phyloP scores from a whole-genome alignment of 2,888 invertebrate species.

The Chrysolina oricalcia region DNA sequence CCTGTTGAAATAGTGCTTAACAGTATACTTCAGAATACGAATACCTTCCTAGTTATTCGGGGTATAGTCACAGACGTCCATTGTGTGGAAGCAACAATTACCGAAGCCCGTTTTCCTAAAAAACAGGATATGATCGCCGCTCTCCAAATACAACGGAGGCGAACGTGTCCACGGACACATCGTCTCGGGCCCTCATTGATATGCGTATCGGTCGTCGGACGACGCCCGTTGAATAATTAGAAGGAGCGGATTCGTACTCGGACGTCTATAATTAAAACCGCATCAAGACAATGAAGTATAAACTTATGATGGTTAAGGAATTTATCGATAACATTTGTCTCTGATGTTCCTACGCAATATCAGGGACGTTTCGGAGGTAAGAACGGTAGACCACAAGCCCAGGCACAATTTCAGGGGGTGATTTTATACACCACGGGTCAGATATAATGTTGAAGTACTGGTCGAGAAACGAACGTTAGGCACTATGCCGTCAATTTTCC shows the following conservation, averaged over 20 bases:
- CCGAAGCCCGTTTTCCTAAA: slow-evolving; percentile 5
- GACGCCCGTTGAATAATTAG: slow-evolving; percentile 2
- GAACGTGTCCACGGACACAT: slow-evolving; percentile 52
- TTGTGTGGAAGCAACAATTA: neutral
- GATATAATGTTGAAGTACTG: too few relatives aligned
- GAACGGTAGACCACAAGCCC: too few relatives aligned
- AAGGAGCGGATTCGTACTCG: slow-evolving; percentile 4
- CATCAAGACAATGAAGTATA: slow-evolving; percentile 19
- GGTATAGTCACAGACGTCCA: neutral
- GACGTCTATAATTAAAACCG: slow-evolving; percentile 21
- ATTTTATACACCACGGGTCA: too few relatives aligned
- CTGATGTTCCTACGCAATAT: neutral
- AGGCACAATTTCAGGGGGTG: too few relatives aligned
- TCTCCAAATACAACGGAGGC: slow-evolving; percentile 46
- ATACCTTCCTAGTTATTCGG: too few relatives aligned
- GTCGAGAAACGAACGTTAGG: too few relatives aligned
- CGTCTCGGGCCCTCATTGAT: slow-evolving; percentile 35
- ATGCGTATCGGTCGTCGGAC: slow-evolving; percentile 36
- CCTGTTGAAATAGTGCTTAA: too few relatives aligned
- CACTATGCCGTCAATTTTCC: too few relatives aligned
- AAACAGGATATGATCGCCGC: slow-evolving; percentile 42
- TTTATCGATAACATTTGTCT: neutral
- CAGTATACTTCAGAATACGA: too few relatives aligned
- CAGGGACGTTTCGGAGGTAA: neutral
- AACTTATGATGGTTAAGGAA: slow-evolving; percentile 8